These are phyloP conservation scores for Pseudomyrmex dendroicus DNA, from an alignment of 1,140 invertebrate genomes.

Conservation along the genomic window DNA sequence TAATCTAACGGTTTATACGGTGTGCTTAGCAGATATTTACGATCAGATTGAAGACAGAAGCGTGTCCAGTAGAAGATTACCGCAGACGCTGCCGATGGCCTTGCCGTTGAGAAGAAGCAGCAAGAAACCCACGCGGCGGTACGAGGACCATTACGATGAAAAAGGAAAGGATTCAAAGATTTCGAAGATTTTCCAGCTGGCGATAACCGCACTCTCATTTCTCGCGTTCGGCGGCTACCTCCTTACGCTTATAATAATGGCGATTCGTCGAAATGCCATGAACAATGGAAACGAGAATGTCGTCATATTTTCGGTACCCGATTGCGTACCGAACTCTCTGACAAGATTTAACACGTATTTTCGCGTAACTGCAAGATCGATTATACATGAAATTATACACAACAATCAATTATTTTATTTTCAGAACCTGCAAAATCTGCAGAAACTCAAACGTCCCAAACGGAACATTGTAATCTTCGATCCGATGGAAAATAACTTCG, in stretches of 20 bases:
- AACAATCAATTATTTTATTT: constrained; percentile 33
- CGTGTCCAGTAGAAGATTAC: constrained; percentile 59
- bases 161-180: constrained; percentile 84
- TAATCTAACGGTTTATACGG: too few species aligned
- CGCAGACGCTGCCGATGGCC: constrained; percentile 64
- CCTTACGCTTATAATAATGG: constrained; percentile 89
- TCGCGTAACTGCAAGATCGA: not conserved
- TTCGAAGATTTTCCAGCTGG: constrained; percentile 89
- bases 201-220: constrained; percentile 90
- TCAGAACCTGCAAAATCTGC: constrained; percentile 72
- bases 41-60: constrained; percentile 13
- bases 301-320: constrained; percentile 80
- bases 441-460: constrained; percentile 77
- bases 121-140: constrained; percentile 78
- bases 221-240: constrained; percentile 92
- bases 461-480: constrained; percentile 68
- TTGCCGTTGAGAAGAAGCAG: constrained; percentile 67
- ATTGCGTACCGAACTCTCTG: not conserved
- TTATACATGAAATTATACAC: not conserved
- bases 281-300: constrained; percentile 69
- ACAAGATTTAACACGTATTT: not conserved
- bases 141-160: constrained; percentile 85
- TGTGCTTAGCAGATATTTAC: constrained; percentile 13
- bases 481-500: constrained; percentile 72
- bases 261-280: constrained; percentile 86